phyloP scores from a whole-genome alignment of 2,888 invertebrate genomes.

The Pristionchus maxplancki region DNA sequence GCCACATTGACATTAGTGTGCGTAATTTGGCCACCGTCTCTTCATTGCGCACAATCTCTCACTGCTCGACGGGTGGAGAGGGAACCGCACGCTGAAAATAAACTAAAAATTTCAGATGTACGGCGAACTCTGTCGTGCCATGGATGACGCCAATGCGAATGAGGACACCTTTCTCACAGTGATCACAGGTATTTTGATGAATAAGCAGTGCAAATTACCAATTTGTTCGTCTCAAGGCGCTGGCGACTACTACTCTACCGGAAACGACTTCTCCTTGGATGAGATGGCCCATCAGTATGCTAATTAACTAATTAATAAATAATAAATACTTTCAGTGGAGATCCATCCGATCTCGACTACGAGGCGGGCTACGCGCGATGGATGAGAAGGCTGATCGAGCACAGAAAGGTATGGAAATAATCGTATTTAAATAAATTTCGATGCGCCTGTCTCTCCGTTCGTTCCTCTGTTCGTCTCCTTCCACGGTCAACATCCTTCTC shows the following conservation, averaged over 20 bases:
- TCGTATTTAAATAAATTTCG: neutral
- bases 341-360: neutral
- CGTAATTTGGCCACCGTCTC: no score
- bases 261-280: slow-evolving; percentile 22
- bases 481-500: neutral
- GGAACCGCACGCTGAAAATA: no score
- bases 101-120: no score
- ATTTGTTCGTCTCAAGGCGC: no score
- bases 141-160: slow-evolving; percentile 42
- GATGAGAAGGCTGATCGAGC: slow-evolving; percentile 17
- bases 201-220: no score
- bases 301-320: neutral
- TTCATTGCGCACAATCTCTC: neutral
- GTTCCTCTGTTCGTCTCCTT: no score
- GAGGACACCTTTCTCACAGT: slow-evolving; percentile 24
- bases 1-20: no score
- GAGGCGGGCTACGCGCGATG: neutral
- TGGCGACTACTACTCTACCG: slow-evolving; percentile 48
- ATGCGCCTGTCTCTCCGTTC: no score
- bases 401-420: slow-evolving; percentile 1
- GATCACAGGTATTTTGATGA: neutral
- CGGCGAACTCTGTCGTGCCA: neutral
- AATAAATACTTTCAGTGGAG: neutral
- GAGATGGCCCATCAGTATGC: neutral
- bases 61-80: no score